Percentiles rank a stretch among this genome's conserved stretches.
These are phyloP conservation scores for Dorcus parallelipipedus DNA, from an alignment of 2,888 invertebrate species.

Conservation along the genomic window DNA sequence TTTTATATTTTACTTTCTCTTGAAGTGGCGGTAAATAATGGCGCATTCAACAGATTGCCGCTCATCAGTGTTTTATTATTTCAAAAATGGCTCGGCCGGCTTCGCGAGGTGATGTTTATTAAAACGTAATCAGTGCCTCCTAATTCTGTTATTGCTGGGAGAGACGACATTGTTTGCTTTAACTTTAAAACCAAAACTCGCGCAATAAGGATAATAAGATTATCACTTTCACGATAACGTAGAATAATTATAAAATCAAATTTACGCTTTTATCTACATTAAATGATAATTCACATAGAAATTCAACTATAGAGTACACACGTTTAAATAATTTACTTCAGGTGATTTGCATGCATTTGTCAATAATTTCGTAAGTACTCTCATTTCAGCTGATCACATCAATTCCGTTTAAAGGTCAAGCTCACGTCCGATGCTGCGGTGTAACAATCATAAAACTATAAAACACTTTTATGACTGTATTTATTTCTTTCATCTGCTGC, in stretches of 20 bases:
- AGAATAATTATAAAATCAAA: slow-evolving; percentile 11
- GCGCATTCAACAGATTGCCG: slow-evolving; percentile 50
- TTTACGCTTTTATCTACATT: background rate
- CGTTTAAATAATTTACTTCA: too few relatives aligned
- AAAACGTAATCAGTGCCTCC: background rate
- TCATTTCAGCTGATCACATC: too few relatives aligned
- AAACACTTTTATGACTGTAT: slow-evolving; percentile 5
- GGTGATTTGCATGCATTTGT: too few relatives aligned
- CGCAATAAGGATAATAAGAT: background rate
- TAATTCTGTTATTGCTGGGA: background rate
- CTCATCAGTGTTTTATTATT: slow-evolving; percentile 50
- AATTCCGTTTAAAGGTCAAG: too few relatives aligned
- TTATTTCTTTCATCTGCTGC: background rate
- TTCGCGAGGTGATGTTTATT: background rate
- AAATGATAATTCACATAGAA: too few relatives aligned
- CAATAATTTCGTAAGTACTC: too few relatives aligned
- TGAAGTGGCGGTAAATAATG: slow-evolving; percentile 44
- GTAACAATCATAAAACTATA: slow-evolving; percentile 1
- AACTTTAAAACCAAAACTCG: background rate
- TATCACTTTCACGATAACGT: slow-evolving; percentile 5
- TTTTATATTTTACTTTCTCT: slow-evolving; percentile 24
- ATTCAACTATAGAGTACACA: too few relatives aligned
- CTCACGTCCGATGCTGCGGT: background rate
- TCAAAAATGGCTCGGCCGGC: slow-evolving; percentile 34
- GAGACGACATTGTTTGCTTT: background rate